These are phyloP conservation scores for Pollicipes pollicipes DNA, from an alignment of 1,140 invertebrate genomes.

Conservation along the genomic window DNA sequence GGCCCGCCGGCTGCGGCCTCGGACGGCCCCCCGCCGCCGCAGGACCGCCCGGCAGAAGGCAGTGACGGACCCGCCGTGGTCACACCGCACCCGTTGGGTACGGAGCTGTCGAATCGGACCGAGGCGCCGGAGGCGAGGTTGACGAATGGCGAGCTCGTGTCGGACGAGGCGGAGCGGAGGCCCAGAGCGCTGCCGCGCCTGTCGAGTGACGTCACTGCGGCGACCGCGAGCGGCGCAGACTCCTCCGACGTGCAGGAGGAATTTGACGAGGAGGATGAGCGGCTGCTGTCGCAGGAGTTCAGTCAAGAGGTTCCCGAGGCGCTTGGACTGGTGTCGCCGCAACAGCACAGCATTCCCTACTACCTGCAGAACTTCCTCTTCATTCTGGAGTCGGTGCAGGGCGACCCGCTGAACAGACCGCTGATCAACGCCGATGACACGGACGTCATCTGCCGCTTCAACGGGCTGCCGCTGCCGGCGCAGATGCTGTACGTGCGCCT, in stretches of 20 bases:
- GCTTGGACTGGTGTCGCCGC: background rate
- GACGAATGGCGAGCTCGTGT: too few species aligned
- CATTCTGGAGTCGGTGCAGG: constrained; percentile 26
- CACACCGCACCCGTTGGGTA: too few species aligned
- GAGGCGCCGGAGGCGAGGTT: too few species aligned
- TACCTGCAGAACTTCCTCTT: constrained; percentile 28
- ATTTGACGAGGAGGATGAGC: background rate
- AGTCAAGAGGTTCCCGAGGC: background rate
- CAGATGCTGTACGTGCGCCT: constrained; percentile 33
- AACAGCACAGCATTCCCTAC: constrained; percentile 6
- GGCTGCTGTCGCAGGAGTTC: background rate
- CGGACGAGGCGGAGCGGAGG: too few species aligned
- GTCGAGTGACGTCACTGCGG: too few species aligned
- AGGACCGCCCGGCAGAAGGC: too few species aligned
- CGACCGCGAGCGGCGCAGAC: background rate
- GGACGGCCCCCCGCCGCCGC: too few species aligned
- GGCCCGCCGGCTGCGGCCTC: too few species aligned
- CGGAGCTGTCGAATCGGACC: too few species aligned
- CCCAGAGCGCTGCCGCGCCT: too few species aligned
- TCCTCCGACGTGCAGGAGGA: background rate
- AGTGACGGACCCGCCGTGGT: too few species aligned
- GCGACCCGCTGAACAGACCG: constrained; percentile 24
- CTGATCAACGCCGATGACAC: constrained; percentile 30
- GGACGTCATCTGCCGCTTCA: constrained; percentile 23
- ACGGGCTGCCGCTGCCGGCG: constrained; percentile 22